phyloP scores from a whole-genome alignment of 2,797 vertebrate genomes.

The Anomalospiza imberbis region DNA sequence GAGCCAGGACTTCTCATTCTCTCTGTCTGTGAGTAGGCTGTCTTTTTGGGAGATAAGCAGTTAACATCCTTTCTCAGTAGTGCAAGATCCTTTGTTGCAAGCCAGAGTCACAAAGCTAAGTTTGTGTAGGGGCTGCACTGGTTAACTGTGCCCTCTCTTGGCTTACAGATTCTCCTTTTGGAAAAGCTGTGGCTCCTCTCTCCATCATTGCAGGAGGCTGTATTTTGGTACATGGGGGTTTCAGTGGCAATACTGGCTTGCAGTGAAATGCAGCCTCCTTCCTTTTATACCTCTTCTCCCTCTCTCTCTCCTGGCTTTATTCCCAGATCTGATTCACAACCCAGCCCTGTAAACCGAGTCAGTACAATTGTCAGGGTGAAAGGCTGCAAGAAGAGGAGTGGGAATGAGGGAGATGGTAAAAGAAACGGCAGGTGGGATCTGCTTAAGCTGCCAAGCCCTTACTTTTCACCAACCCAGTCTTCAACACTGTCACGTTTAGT shows the following conservation, averaged over 20 bases:
- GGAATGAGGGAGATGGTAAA: not conserved
- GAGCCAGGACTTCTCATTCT: not conserved
- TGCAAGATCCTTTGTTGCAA: not conserved
- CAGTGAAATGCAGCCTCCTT: not conserved
- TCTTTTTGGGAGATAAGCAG: not conserved
- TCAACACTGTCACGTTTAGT: not conserved
- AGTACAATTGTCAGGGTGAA: not conserved
- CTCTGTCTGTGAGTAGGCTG: not conserved
- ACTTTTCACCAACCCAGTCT: not conserved
- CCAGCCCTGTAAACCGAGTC: not conserved
- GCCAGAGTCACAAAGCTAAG: not conserved
- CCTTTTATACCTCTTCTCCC: not conserved
- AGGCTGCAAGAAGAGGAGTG: not conserved
- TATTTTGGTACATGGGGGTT: not conserved
- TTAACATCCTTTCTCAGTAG: not conserved
- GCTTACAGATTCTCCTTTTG: not conserved
- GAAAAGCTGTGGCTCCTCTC: not conserved
- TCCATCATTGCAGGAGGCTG: not conserved
- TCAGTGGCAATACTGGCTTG: not conserved
- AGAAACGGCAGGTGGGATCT: not conserved
- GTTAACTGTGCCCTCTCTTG: not conserved
- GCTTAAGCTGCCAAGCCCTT: not conserved
- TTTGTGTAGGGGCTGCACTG: not conserved
- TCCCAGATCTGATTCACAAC: not conserved
- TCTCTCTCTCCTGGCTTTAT: not conserved